Conservation (phyloP, 2,888 invertebrate species). For the Adelphocoris suturalis region DNA sequence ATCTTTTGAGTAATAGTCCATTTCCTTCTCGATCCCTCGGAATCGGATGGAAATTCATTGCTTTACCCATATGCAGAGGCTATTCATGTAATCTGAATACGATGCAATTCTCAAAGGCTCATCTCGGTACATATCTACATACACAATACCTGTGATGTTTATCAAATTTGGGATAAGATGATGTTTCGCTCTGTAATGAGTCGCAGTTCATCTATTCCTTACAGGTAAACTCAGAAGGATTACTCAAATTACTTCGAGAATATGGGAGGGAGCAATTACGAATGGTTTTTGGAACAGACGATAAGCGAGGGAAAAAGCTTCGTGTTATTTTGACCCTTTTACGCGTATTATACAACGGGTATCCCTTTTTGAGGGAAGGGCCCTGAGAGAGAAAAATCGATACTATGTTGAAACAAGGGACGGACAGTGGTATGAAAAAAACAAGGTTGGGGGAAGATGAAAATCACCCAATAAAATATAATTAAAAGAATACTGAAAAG, state of each 20-base stretch:
- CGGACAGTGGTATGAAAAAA: constrained; percentile 2
- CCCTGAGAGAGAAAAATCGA: neutral
- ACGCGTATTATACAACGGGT: constrained; percentile 45
- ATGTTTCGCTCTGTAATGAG: too few relatives aligned
- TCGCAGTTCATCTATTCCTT: too few relatives aligned
- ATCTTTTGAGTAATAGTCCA: too few relatives aligned
- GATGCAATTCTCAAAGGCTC: too few relatives aligned
- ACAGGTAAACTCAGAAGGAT: neutral
- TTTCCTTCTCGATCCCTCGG: too few relatives aligned
- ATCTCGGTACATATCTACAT: too few relatives aligned
- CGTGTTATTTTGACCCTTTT: constrained; percentile 34
- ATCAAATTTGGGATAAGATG: too few relatives aligned
- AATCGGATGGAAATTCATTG: too few relatives aligned
- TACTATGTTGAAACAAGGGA: constrained; percentile 12
- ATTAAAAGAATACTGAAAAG: constrained; percentile 58
- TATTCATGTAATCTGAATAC: too few relatives aligned
- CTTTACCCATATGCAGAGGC: too few relatives aligned
- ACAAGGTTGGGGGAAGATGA: neutral
- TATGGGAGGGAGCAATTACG: constrained; percentile 1
- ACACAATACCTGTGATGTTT: too few relatives aligned
- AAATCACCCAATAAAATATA: constrained; percentile 50
- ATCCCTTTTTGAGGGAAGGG: neutral
- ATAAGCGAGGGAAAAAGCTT: constrained; percentile 34
- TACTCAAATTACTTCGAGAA: constrained; percentile 26
- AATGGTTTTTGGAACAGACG: constrained; percentile 43